Evolutionary conservation across 2,113 vertebrate genomes (phyloP).

Genomic region (Ceyx margarethae): DNA sequence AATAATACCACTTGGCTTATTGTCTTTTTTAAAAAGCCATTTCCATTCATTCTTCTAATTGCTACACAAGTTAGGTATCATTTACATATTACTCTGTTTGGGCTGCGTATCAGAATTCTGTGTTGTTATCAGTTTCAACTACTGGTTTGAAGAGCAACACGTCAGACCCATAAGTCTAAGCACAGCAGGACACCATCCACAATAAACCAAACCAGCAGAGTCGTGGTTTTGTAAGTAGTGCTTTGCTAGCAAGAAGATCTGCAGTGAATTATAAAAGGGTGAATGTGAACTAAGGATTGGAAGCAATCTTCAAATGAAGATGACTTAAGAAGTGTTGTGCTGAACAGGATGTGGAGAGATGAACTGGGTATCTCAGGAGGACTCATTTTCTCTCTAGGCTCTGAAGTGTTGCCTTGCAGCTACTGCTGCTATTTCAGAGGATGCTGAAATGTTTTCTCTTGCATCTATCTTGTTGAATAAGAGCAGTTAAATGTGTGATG

Average conservation of each 20-base stretch:
- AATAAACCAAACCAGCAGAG: background rate
- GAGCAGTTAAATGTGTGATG: rapidly evolving
- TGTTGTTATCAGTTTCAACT: background rate
- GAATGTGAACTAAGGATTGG: background rate
- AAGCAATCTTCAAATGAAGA: background rate
- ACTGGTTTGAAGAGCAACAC: background rate
- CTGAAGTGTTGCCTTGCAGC: background rate
- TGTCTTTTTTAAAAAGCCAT: background rate
- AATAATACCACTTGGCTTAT: conserved; percentile 30
- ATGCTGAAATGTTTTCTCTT: background rate
- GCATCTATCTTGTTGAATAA: rapidly evolving
- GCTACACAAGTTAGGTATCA: background rate
- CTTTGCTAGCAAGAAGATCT: background rate
- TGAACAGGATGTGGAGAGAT: rapidly evolving
- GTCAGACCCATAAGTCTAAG: background rate
- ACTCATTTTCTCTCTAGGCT: background rate
- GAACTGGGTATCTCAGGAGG: background rate
- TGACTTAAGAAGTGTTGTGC: background rate
- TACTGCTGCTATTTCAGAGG: background rate
- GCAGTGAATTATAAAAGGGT: background rate
- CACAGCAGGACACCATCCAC: background rate
- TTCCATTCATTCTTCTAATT: background rate
- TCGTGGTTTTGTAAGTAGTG: background rate
- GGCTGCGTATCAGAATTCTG: background rate
- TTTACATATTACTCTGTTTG: background rate